Evolutionary conservation across 2,113 vertebrate species (phyloP), one percentile per base, ranked within the genome.

Genomic region (Hydrolagus affinis): DNA sequence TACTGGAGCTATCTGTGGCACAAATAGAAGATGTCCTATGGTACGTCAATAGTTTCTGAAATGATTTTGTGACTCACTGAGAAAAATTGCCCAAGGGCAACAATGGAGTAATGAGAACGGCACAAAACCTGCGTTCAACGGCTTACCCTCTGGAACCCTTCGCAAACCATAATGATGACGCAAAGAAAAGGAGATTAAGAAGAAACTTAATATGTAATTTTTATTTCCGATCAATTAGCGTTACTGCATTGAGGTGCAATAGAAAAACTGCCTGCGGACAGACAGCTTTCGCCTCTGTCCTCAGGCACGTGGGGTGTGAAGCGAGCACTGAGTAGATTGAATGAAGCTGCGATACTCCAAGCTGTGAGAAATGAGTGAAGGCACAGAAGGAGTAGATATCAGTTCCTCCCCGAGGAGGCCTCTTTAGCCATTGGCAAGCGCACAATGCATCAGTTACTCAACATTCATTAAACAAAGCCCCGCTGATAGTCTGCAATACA

Each of bases 341-440:
- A 11, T 75, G 32, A 44, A 56, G 15, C 56, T 12, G 15, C 76
- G 6, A 23, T 25, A n/a, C 19, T 66, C 59, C 60, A 83, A 10
- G 10, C 21, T 32, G 23, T 30, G 60, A 83, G 21, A 60, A 23
- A 21, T 28, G 59, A 64, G 23, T 6, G 6, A 44, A 62, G 64
- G 19, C 4, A 80, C 17, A 66, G 62, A 83, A 8, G 60, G 66
- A 17, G 62, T 64, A 15, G 62, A 83, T 30, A 83, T 83, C 60
- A 64, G 77, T 66, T 66, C 23, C 30, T 62, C 23, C 78, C 62
- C 78, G 7, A 83, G 21, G 78, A 17, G 32, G 78, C 60, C 78
- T 62, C 66, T 62, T 32, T 83, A 30, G 62, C 17, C 59, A 83
- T 83, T 83, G 62, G 78, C 78, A 83, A 17, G 60, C 60, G 66